phyloP scores from a whole-genome alignment of 2,113 vertebrate species.

The Pipa parva region DNA sequence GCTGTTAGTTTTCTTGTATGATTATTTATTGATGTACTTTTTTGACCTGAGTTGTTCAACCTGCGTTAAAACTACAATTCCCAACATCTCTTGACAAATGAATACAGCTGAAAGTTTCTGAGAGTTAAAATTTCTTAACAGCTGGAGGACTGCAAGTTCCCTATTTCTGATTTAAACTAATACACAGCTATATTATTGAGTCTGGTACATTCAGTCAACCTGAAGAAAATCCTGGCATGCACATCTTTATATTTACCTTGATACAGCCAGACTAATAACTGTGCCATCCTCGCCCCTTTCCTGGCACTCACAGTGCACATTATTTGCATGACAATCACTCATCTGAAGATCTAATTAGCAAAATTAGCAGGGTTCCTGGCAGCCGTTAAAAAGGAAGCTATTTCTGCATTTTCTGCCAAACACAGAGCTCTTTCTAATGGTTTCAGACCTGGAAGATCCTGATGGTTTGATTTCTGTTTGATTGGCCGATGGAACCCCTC shows the following conservation, averaged over 20 bases:
- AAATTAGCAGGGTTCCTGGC: slow-evolving; percentile 28
- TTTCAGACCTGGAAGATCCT: slow-evolving; percentile 31
- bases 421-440: slow-evolving; percentile 13
- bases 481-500: slow-evolving; percentile 23
- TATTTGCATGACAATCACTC: slow-evolving; percentile 35
- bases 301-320: slow-evolving; percentile 12
- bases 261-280: background rate
- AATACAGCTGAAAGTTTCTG: too few species aligned
- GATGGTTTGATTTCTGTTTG: slow-evolving; percentile 25
- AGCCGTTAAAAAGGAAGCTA: slow-evolving; percentile 19
- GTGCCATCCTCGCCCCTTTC: slow-evolving; percentile 7
- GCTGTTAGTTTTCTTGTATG: too few species aligned
- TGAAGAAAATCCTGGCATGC: background rate
- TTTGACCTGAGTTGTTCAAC: too few species aligned
- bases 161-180: background rate
- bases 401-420: slow-evolving; percentile 14
- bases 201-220: background rate
- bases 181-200: background rate
- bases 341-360: slow-evolving; percentile 20
- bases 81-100: too few species aligned
- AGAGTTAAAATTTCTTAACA: too few species aligned
- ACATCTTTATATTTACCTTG: slow-evolving; percentile 15
- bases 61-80: too few species aligned
- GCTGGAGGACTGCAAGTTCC: background rate
- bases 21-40: too few species aligned